A percentile compares a stretch with the other conserved stretches of the same genome.
Evolutionary conservation across 2,888 invertebrate genomes (phyloP).

Genomic region (Microplitis manilae): DNA sequence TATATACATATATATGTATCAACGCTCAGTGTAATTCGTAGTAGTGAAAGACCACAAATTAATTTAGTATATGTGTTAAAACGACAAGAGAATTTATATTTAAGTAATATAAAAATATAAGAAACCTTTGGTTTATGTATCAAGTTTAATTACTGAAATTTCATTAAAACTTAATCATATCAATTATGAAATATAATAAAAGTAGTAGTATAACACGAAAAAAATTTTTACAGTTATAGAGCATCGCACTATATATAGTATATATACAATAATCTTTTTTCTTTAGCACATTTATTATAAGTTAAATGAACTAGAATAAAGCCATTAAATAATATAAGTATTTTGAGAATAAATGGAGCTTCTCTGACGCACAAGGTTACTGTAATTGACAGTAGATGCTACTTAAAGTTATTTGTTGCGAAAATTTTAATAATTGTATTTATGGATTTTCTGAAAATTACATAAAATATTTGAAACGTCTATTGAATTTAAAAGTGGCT

Average conservation of each 20-base stretch:
- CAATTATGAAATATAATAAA: background rate
- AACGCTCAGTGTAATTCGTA: background rate
- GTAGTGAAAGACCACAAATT: background rate
- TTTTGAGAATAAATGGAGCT: background rate
- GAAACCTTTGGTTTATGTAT: background rate
- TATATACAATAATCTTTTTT: too few relatives aligned
- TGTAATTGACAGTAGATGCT: background rate
- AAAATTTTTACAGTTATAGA: background rate
- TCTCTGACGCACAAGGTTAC: background rate
- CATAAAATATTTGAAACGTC: background rate
- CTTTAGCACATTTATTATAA: background rate
- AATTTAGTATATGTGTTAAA: constrained; percentile 5
- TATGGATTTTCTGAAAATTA: background rate
- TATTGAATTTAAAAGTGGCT: background rate
- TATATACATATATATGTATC: background rate
- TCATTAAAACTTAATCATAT: background rate
- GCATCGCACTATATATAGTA: too few relatives aligned
- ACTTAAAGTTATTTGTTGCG: background rate
- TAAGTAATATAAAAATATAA: background rate
- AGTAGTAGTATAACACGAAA: background rate
- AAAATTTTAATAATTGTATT: background rate
- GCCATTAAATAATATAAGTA: background rate
- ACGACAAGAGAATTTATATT: background rate
- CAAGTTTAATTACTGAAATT: background rate
- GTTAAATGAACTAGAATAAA: background rate